phyloP scores from a whole-genome alignment of 2,797 vertebrate genomes.

The Rhinogobio ventralis region DNA sequence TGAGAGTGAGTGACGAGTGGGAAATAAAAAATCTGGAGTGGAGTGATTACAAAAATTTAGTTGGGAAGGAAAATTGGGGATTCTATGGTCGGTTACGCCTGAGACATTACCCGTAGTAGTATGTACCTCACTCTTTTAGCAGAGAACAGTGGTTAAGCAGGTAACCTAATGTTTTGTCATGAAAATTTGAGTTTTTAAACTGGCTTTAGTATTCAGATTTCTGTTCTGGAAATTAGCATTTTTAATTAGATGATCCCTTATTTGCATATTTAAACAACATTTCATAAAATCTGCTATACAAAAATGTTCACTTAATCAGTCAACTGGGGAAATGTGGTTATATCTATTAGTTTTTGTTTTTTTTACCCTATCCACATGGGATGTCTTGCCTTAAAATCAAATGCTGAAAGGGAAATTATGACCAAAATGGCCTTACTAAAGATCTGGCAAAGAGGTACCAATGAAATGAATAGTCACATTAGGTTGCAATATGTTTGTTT shows the following conservation, averaged over 20 bases:
- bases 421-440: not conserved
- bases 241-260: not conserved
- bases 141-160: not conserved
- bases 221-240: not conserved
- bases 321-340: not conserved
- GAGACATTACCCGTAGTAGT: not conserved
- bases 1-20: not conserved
- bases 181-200: not conserved
- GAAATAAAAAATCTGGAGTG: not conserved
- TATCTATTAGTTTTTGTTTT: not conserved
- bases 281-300: not conserved
- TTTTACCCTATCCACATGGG: not conserved
- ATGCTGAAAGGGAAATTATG: not conserved
- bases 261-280: not conserved
- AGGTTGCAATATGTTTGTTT: conserved; percentile 23
- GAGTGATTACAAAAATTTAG: not conserved
- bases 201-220: not conserved
- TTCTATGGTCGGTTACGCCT: not conserved
- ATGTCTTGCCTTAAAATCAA: not conserved
- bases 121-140: not conserved
- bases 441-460: not conserved
- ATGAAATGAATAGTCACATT: conserved; percentile 3
- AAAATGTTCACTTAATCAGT: not conserved
- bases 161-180: not conserved
- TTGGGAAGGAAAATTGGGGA: not conserved